Evolutionary conservation across 1,140 invertebrate species (phyloP), one percentile per base, ranked within the genome.

Genomic region (Delia radicum): DNA sequence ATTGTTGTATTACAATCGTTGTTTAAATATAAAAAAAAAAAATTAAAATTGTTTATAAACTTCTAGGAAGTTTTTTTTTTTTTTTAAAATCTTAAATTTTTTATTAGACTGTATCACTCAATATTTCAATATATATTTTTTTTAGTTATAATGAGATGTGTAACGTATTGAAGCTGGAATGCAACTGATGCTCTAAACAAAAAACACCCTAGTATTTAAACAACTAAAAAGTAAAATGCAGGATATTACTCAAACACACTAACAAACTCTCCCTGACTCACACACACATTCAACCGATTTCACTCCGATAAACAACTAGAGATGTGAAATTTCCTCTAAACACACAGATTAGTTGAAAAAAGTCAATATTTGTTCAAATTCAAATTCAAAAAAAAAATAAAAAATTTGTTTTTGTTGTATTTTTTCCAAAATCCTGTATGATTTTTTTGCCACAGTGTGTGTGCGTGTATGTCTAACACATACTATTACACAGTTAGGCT

Each of bases 141-240:
- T 37, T 37, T 37, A 10, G 1, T 37, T 37, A 33, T 28, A 48
- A 6, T 15, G 28, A 67, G 18, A 55, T 48, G 37, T 48, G 48
- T 73, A n/a, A 26, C 24, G 71, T 28, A 46, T 73, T 46, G 37
- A 55, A 26, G 46, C 37, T 73, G 12, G 27, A 73, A 29, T 73
- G 37, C 71, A 73, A 46, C 71, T 55, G 37, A 69, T 69, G 65
- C 65, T 69, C n/a, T 24, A 69, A 69, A n/a, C 65, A 69, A 33
- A 69, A 69, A 69, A 21, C 18, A 13, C 29, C 1, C 65, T 12
- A 21, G 18, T 69, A 69, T 69, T 33, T 69, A 69, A 69, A 33
- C 65, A 8, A 7, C n/a, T 2, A 55, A 55, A n/a, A 55, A 5
- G 18, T 21, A 55, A n/a, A 2, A 18, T n/a, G 46, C n/a, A 48